Conservation (phyloP, 1,140 invertebrate genomes). For the Drosophila sp. region DNA sequence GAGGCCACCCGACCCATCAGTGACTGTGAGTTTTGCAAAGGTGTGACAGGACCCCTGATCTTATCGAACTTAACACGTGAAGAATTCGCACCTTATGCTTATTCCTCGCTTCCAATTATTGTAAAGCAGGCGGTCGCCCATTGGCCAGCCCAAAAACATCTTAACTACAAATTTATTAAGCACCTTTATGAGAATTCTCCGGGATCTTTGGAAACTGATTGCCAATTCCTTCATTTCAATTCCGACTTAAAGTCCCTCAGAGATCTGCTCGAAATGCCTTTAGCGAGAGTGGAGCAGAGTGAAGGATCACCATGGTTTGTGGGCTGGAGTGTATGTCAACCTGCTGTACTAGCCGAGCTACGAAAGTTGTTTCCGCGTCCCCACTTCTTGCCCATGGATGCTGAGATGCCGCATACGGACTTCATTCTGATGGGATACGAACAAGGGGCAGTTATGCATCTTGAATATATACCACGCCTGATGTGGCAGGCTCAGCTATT, state of each 20-base stretch:
- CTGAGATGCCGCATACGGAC: slow-evolving; percentile 94
- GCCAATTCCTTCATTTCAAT: slow-evolving; percentile 95
- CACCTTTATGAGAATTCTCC: slow-evolving; percentile 88
- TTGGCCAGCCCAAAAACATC: slow-evolving; percentile 90
- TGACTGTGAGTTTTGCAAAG: slow-evolving; percentile 88
- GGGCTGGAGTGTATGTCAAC: slow-evolving; percentile 96
- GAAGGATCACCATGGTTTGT: slow-evolving; percentile 93
- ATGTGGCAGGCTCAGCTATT: slow-evolving; percentile 97
- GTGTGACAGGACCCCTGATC: slow-evolving; percentile 86
- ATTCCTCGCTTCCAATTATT: slow-evolving; percentile 91
- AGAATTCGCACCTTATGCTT: slow-evolving; percentile 89
- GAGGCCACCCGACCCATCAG: slow-evolving; percentile 93
- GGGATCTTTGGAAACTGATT: slow-evolving; percentile 89
- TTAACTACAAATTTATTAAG: slow-evolving; percentile 91
- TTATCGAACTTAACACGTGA: slow-evolving; percentile 87
- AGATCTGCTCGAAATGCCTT: slow-evolving; percentile 91
- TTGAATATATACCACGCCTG: slow-evolving; percentile 94
- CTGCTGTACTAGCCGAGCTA: slow-evolving; percentile 89
- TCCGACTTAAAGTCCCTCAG: slow-evolving; percentile 90
- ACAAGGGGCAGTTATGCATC: slow-evolving; percentile 95
- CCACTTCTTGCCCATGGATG: slow-evolving; percentile 93
- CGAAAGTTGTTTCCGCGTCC: slow-evolving; percentile 91
- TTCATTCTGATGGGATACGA: slow-evolving; percentile 97
- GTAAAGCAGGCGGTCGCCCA: slow-evolving; percentile 89
- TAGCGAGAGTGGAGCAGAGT: slow-evolving; percentile 86